A percentile compares a stretch with the other conserved stretches of the same genome.
Evolutionary conservation across 2,113 vertebrate species (phyloP).

Genomic region (Orycteropus afer): DNA sequence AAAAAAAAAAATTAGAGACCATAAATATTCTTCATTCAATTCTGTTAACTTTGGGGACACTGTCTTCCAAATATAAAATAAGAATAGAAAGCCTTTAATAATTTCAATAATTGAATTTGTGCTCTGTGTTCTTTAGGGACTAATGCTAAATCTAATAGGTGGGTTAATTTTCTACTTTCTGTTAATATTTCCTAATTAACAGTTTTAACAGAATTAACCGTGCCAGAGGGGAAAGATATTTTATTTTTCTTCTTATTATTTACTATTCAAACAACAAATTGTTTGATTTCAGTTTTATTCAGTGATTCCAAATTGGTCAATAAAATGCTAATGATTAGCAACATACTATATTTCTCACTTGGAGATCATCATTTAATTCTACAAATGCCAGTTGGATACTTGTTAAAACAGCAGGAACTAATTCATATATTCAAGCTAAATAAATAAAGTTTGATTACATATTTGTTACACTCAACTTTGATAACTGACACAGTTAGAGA

Average conservation of each 20-base stretch:
- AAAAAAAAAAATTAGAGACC: not conserved
- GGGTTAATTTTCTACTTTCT: constrained; percentile 26
- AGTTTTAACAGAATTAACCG: constrained; percentile 57
- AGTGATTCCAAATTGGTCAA: constrained; percentile 62
- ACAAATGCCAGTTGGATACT: constrained; percentile 60
- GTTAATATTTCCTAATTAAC: constrained; percentile 42
- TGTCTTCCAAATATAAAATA: constrained; percentile 10
- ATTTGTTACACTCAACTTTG: constrained; percentile 40
- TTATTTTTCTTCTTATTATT: constrained; percentile 55
- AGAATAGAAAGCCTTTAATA: not conserved
- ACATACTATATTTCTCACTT: constrained; percentile 73
- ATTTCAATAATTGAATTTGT: constrained; percentile 16
- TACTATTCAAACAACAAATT: constrained; percentile 55
- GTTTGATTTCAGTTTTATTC: constrained; percentile 68
- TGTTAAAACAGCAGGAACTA: constrained; percentile 72
- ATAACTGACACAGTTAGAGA: constrained; percentile 58
- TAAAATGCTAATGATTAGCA: constrained; percentile 73
- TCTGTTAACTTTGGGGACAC: not conserved
- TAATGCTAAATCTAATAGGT: constrained; percentile 27
- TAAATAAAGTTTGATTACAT: constrained; percentile 72
- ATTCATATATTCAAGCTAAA: constrained; percentile 62
- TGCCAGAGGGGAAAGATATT: not conserved
- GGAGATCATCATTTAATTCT: constrained; percentile 64
- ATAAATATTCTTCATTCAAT: not conserved
- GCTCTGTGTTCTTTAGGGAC: not conserved